Evolutionary conservation across 2,888 invertebrate species (phyloP), one percentile per base, ranked within the genome.

Genomic region (Petrolisthes cinctipes): DNA sequence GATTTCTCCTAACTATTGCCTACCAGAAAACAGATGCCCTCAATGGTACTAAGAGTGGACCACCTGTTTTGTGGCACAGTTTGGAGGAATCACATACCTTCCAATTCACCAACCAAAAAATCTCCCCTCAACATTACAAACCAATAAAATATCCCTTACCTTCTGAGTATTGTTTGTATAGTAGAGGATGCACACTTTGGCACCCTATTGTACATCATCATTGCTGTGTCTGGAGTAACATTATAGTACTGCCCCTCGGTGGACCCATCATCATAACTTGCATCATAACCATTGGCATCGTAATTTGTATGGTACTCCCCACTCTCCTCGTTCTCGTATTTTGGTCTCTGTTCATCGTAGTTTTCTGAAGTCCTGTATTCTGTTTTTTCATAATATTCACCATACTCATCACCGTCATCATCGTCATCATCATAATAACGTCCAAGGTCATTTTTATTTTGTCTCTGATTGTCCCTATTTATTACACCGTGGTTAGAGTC

Each of bases 111-210:
- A 37, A 37, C 37, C 37, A 37, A 37, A 37, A 4, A 76, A 37
- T 1, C 11, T n/a, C 17, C 7, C 5, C 54, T 80, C 6, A 4
- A 7, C 51, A 61, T 1, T 37, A 6, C 7, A 37, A 20, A n/a
- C 17, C 51, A 14, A 14, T 4, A 68, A 4, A 17, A 9, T 73
- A 57, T 37, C 37, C 37, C 81, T 37, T 76, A 88, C 88, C 85
- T 82, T 76, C 88, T 81, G 23, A 88, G 76, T 1, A 88, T 75
- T 2, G 88, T 85, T 23, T 88, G 88, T 82, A 85, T 85, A 2
- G 85, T 88, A 0, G 88, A 82, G 11, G 88, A 88, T 9, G 85
- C 88, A 51, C 88, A 88, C 51, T 88, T 88, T 5, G 88, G 88
- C 37, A 88, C 75, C n/a, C 88, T 20, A 14, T 88, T 88, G 68